Evolutionary conservation across 2,888 invertebrate species (phyloP), one percentile per base, ranked within the genome.

Genomic region (Macrophya annulata): DNA sequence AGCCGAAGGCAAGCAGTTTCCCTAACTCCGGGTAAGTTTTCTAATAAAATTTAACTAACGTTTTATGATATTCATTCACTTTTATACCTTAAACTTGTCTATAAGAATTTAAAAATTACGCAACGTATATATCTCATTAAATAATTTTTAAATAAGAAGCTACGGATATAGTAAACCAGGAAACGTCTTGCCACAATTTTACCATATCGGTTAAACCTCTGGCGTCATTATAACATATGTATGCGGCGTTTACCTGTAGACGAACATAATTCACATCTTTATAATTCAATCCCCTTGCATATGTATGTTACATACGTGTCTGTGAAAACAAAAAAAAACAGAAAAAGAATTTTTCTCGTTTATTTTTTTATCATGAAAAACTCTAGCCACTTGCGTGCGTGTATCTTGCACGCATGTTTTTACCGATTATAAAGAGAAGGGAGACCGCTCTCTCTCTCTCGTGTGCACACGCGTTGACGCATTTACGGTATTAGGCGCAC

Each of bases 1-100:
- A 87, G 95, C 95, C 88, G 96, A 96, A 89, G 94, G 94, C 87
- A 94, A 94, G 84, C 94, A 92, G 59, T 92, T 90, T 87, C 93
- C 91, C 86, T 94, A 92, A 85, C 94, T 92, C 88, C 94, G 90
- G 88, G 94, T 95, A 12, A 89, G 91, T 88, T 15, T 15, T 71
- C 40, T 37, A 40, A 25, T 12, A 5, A 37, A 9, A 40, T 40
- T 31, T 10, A 15, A 40, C 43, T 31, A 17, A 5, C 12, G 15
- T 12, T 65, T 65, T 31, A 31, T 37, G 4, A 62, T 17, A 9
- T 62, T 62, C 21, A 4, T 9, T 31, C 5, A 68, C 68, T 12
- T 37, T 37, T 12, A 37, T 4, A 17, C 15, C 6, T 6, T 6
- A 37, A 37, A 68, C 68, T 21, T 17, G 15, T 15, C 17, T 17